Percentiles rank a stretch among this genome's conserved stretches.
These are phyloP conservation scores for Sebastes goodei DNA, from an alignment of 2,797 vertebrate species.

Conservation along the genomic window DNA sequence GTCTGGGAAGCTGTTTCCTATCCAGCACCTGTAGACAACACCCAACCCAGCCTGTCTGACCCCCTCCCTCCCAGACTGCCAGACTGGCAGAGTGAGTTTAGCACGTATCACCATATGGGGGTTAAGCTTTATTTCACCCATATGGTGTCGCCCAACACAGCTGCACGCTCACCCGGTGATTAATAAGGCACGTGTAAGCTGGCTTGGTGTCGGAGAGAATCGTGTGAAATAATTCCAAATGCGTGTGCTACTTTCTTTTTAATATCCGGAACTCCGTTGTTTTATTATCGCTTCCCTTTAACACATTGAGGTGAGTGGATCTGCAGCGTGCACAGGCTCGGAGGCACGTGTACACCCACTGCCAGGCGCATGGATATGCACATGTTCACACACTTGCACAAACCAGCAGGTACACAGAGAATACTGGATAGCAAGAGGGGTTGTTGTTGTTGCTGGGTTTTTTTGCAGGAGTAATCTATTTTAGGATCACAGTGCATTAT, in stretches of 20 bases:
- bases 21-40: conserved; percentile 16
- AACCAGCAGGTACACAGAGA: conserved; percentile 23
- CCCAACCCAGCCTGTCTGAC: background rate
- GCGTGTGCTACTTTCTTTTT: background rate
- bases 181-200: conserved; percentile 56
- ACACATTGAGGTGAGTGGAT: background rate
- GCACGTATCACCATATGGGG: conserved; percentile 41
- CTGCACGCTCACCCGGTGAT: conserved; percentile 44
- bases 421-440: conserved; percentile 8
- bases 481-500: conserved; percentile 59
- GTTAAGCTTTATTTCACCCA: conserved; percentile 67
- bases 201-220: conserved; percentile 10
- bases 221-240: conserved; percentile 16
- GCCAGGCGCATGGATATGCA: conserved; percentile 38
- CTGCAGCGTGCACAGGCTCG: background rate
- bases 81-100: conserved; percentile 36
- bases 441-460: conserved; percentile 54
- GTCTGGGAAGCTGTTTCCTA: background rate
- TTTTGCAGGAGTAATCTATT: conserved; percentile 60
- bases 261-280: background rate
- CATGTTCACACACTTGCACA: conserved; percentile 35
- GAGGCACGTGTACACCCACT: conserved; percentile 30
- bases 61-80: background rate
- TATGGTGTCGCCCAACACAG: conserved; percentile 59
- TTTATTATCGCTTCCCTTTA: background rate